Conservation (phyloP, 2,113 vertebrate species). For the Alaudala cheleensis region DNA sequence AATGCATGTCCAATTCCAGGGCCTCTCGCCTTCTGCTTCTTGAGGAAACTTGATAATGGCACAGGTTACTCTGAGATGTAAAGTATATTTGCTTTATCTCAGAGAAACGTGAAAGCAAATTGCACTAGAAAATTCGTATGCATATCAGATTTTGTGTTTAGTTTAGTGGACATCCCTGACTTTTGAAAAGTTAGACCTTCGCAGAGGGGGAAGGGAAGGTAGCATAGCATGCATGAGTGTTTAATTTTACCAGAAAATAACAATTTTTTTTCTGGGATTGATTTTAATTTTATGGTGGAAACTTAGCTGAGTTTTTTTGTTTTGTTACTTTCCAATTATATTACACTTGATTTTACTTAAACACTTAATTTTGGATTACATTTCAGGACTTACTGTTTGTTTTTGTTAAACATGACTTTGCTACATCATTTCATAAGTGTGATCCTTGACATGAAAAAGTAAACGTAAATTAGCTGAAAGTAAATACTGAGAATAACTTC, state of each 20-base stretch:
- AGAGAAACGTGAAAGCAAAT: not conserved
- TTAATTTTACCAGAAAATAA: conserved; percentile 1
- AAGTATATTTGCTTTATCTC: not conserved
- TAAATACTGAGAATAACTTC: not conserved
- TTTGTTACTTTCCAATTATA: not conserved
- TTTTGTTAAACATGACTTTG: not conserved
- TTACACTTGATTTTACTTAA: conserved; percentile 9
- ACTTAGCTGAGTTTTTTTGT: not conserved
- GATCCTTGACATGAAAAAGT: conserved; percentile 4
- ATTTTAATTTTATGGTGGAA: conserved; percentile 13
- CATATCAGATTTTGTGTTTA: not conserved
- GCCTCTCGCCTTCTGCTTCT: not conserved
- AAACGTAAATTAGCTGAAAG: not conserved
- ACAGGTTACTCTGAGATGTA: not conserved
- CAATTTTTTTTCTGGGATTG: not conserved
- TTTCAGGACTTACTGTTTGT: not conserved
- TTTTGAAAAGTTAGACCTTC: not conserved
- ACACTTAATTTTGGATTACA: not conserved
- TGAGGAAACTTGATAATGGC: not conserved
- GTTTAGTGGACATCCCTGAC: not conserved
- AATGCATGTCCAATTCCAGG: conserved; percentile 38
- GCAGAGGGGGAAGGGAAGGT: not conserved
- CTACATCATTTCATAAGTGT: not conserved
- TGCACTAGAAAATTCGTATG: not conserved
- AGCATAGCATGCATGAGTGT: not conserved